These are phyloP conservation scores for Drosophila tripunctata DNA, from an alignment of 2,888 invertebrate genomes.

Conservation along the genomic window DNA sequence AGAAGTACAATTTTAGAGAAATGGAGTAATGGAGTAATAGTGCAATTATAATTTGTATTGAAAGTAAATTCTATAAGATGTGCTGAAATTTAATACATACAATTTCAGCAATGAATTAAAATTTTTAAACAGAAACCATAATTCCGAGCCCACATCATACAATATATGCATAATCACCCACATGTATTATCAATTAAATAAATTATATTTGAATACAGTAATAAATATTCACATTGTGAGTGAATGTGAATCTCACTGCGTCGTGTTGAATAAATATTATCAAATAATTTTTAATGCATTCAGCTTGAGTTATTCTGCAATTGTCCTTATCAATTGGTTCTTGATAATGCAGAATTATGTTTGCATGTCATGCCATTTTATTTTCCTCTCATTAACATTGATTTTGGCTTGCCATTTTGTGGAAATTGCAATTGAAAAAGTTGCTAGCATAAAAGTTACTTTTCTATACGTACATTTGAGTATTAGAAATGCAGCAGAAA, in stretches of 20 bases:
- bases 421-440: slow-evolving; percentile 63
- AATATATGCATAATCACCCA: neutral
- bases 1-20: neutral
- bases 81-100: neutral
- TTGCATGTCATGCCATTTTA: slow-evolving; percentile 20
- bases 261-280: slow-evolving; percentile 1
- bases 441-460: slow-evolving; percentile 40
- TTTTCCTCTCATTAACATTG: slow-evolving; percentile 39
- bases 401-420: slow-evolving; percentile 30
- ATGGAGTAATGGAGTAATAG: neutral
- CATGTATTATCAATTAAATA: slow-evolving; percentile 21
- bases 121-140: neutral
- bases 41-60: no score
- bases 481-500: slow-evolving; percentile 26
- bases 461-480: slow-evolving; percentile 22
- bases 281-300: slow-evolving; percentile 12
- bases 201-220: slow-evolving; percentile 6
- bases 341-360: slow-evolving; percentile 20
- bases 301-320: slow-evolving; percentile 2
- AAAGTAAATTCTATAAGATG: neutral
- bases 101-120: neutral
- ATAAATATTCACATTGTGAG: neutral
- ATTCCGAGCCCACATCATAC: neutral
- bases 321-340: slow-evolving; percentile 5
- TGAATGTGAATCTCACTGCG: neutral